These are phyloP conservation scores for Papilio gigon DNA, from an alignment of 2,888 invertebrate species.

Conservation along the genomic window DNA sequence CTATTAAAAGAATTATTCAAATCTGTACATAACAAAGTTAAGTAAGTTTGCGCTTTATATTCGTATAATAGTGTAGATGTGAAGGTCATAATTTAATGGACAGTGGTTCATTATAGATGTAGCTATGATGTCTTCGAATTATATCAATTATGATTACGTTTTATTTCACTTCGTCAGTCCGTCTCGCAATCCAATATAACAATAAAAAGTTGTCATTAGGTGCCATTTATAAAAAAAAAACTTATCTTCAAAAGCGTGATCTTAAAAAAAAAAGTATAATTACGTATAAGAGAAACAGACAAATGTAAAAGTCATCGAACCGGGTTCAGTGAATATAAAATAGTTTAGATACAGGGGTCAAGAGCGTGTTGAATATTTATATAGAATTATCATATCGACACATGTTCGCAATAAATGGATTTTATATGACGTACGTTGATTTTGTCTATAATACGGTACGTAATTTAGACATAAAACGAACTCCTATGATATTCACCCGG, in stretches of 20 bases:
- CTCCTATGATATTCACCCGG: no score
- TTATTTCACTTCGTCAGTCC: background rate
- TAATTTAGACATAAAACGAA: no score
- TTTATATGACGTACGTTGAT: background rate
- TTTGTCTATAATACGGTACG: background rate
- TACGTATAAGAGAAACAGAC: conserved; percentile 7
- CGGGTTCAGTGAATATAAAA: conserved; percentile 19
- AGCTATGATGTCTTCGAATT: no score
- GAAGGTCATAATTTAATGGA: no score
- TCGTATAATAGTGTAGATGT: background rate
- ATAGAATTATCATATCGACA: conserved; percentile 16
- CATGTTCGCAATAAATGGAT: background rate
- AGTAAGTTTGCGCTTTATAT: no score
- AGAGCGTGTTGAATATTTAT: conserved; percentile 24
- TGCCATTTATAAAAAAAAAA: background rate
- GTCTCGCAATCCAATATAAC: background rate
- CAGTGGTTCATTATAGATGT: no score
- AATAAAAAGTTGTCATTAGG: background rate
- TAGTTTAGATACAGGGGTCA: conserved; percentile 11
- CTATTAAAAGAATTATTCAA: no score
- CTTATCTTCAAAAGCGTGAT: background rate
- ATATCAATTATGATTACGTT: background rate
- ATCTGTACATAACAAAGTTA: no score
- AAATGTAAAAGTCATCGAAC: conserved; percentile 16
- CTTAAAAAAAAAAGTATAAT: background rate